Conservation (phyloP, 2,888 invertebrate genomes). For the Hydrotaea diabolus region DNA sequence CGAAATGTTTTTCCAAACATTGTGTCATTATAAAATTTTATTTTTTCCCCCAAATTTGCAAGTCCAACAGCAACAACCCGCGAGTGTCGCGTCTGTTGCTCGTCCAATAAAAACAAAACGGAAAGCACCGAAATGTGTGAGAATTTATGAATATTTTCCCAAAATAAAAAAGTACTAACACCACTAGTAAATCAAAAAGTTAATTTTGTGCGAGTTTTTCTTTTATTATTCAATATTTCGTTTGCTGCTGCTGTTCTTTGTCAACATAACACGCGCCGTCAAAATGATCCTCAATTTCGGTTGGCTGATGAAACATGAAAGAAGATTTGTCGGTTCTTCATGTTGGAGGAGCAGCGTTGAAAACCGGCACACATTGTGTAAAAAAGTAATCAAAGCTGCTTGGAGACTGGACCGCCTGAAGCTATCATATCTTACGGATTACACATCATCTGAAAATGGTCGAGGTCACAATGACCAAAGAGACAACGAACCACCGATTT, state of each 20-base stretch:
- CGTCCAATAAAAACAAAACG: background rate
- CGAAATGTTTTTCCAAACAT: slow-evolving; percentile 37
- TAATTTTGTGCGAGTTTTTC: slow-evolving; percentile 5
- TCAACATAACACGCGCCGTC: slow-evolving; percentile 36
- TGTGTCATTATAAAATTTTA: slow-evolving; percentile 9
- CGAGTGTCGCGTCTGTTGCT: slow-evolving; percentile 8
- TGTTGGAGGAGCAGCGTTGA: background rate
- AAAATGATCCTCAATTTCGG: slow-evolving; percentile 11
- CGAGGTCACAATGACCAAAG: background rate
- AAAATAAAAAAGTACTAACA: slow-evolving; percentile 16
- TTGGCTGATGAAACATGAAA: slow-evolving; percentile 17
- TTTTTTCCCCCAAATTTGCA: background rate
- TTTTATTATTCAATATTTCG: slow-evolving; percentile 1
- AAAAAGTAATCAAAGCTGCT: background rate
- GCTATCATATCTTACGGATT: background rate
- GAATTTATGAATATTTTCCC: slow-evolving; percentile 18
- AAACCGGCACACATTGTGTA: background rate
- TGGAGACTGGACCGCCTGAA: background rate
- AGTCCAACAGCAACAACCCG: background rate
- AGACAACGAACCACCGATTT: background rate
- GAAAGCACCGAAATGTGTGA: background rate
- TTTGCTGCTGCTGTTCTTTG: slow-evolving; percentile 15
- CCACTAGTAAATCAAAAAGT: slow-evolving; percentile 31
- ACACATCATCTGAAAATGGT: background rate
- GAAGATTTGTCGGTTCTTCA: background rate